Evolutionary conservation across 2,113 vertebrate species (phyloP).

Genomic region (Rhabdomys dilectus): DNA sequence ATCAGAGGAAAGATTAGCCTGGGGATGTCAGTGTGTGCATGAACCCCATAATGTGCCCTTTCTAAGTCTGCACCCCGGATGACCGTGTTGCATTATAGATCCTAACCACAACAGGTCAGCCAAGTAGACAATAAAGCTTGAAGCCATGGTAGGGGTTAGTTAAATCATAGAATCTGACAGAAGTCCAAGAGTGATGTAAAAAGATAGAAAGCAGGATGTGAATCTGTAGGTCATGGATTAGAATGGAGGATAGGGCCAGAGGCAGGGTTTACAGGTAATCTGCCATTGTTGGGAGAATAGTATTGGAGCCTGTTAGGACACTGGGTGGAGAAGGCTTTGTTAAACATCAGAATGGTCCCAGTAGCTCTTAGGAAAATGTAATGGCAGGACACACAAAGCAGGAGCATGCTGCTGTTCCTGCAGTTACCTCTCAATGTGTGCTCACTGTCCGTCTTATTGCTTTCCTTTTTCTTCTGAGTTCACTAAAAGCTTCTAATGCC

Average conservation of each 20-base stretch:
- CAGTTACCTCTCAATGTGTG: neutral
- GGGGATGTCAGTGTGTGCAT: neutral
- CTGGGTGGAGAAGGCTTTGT: neutral
- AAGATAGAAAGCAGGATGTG: neutral
- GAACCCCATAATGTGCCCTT: neutral
- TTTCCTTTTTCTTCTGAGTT: slow-evolving; percentile 14
- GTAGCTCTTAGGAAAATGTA: neutral
- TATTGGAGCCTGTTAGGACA: neutral
- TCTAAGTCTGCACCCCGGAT: neutral
- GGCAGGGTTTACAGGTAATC: neutral
- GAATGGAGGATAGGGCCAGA: neutral
- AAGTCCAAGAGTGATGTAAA: neutral
- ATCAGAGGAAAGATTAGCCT: neutral
- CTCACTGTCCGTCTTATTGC: neutral
- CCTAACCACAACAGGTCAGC: neutral
- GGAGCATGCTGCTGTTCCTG: too few relatives aligned
- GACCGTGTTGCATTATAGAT: neutral
- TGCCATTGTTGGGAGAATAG: neutral
- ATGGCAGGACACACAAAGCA: neutral
- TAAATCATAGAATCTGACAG: neutral
- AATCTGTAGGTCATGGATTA: neutral
- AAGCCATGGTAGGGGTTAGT: neutral
- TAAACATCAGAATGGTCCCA: neutral
- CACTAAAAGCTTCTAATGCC: neutral
- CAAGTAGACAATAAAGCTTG: neutral